Base-by-base conservation (phyloP, 2,113 vertebrate species). In the Pluvianellus socialis region DNA sequence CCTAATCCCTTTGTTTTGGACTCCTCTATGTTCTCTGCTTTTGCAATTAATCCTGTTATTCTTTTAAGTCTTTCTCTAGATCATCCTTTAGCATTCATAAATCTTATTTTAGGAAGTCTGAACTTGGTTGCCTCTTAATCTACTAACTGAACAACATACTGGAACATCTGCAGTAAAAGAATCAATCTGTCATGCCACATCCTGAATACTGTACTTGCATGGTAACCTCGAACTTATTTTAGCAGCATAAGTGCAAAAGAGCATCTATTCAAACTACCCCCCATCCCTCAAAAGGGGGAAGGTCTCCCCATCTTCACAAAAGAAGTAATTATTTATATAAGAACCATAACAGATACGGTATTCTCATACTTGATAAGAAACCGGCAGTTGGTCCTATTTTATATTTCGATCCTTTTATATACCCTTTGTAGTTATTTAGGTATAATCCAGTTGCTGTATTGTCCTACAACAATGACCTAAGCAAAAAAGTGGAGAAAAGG, bases 181-280 rank as follows among this genome's bases (percentile, higher is more conserved):
- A 90, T 80, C 90, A 75, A 84, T 96, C 86, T 91, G 32, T 74
- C 13, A 28, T 90, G 81, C 92, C 86, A n/a, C 88, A 89, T 94
- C 79, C 74, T 94, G 70, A 85, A 13, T 13, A 3, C 59, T n/a
- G 4, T 63, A 16, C 45, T 91, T 52, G 42, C 32, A 49, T 21
- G 52, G 71, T 71, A 95, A 91, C 89, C 76, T 93, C 58, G 1
- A 49, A 82, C 42, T 74, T 80, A 50, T 65, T 93, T 94, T 79
- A 86, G 77, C 3, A 8, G 47, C 5, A 0, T 68, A 50, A 94
- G 56, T 92, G 71, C 84, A 59, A 61, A 81, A 83, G 55, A 89
- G 33, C 72, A 73, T 56, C 86, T 70, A 7, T 66, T 52, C 40
- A 55, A 80, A 47, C 71, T 79, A 16, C 49, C 24, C n/a, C 20